Conservation (phyloP, 2,797 vertebrate species). For the Lutjanus argentimaculatus region DNA sequence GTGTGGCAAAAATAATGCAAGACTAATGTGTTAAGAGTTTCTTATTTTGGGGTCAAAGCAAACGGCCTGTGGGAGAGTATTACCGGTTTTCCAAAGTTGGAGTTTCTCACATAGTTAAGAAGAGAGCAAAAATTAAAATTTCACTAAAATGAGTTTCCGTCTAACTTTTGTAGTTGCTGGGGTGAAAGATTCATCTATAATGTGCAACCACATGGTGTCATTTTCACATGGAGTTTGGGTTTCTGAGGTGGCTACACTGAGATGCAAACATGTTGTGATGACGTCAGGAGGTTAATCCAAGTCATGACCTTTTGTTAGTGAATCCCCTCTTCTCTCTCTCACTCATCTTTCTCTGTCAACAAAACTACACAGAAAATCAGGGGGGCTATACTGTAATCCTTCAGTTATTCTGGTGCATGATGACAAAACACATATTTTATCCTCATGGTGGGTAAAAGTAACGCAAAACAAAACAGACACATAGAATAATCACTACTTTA, state of each 20-base stretch:
- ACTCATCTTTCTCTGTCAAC: not conserved
- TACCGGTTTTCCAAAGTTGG: not conserved
- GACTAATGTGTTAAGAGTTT: conserved; percentile 3
- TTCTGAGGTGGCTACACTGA: conserved; percentile 9
- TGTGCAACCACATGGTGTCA: not conserved
- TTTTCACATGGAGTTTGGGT: not conserved
- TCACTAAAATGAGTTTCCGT: not conserved
- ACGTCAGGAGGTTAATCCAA: conserved; percentile 33
- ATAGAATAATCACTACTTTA: conserved; percentile 71
- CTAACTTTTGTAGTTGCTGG: not conserved
- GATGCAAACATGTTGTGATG: conserved; percentile 7
- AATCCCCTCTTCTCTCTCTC: not conserved
- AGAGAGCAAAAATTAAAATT: not conserved
- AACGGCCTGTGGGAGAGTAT: not conserved
- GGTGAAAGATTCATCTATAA: not conserved
- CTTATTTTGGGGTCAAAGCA: conserved; percentile 8
- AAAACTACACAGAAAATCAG: not conserved
- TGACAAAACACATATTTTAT: conserved; percentile 4
- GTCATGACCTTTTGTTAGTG: conserved; percentile 5
- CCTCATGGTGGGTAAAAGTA: not conserved
- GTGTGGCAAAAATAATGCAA: conserved; percentile 21
- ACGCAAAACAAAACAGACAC: not conserved
- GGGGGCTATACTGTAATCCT: not conserved
- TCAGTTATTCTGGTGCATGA: not conserved
- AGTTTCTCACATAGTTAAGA: not conserved